Conservation (phyloP, 2,888 invertebrate genomes). For the Mesochorus sp. region DNA sequence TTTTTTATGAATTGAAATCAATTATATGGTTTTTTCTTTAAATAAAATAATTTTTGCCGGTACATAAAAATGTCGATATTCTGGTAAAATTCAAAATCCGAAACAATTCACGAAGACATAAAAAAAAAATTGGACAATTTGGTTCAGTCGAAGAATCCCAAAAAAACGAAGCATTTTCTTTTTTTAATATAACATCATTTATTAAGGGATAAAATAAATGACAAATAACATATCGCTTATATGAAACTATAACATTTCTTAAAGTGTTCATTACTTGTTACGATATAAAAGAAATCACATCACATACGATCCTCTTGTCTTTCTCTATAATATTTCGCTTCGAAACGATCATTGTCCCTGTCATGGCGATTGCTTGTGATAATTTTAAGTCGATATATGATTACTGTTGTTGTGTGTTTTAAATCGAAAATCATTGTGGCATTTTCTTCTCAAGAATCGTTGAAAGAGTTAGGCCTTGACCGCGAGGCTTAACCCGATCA, state of each 20-base stretch:
- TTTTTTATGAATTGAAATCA: too few species aligned
- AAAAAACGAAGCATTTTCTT: slow-evolving; percentile 62
- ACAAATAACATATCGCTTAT: slow-evolving; percentile 82
- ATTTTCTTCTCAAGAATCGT: slow-evolving; percentile 37
- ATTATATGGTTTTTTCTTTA: too few species aligned
- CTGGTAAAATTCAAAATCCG: not conserved
- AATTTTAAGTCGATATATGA: not conserved
- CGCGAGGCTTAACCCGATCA: slow-evolving; percentile 79
- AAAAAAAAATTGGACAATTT: slow-evolving; percentile 51
- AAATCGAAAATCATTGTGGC: not conserved
- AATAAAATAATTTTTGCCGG: too few species aligned
- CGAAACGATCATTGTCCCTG: slow-evolving; percentile 38
- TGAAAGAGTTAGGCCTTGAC: slow-evolving; percentile 78
- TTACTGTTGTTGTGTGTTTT: not conserved
- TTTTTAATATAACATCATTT: slow-evolving; percentile 82
- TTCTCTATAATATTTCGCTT: slow-evolving; percentile 14
- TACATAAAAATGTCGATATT: too few species aligned
- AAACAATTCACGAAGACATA: slow-evolving; percentile 49
- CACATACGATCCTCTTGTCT: slow-evolving; percentile 79
- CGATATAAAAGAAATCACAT: slow-evolving; percentile 82
- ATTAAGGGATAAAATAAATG: slow-evolving; percentile 82
- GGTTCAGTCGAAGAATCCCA: slow-evolving; percentile 36
- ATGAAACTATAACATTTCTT: slow-evolving; percentile 82
- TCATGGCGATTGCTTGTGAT: not conserved
- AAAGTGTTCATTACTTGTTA: slow-evolving; percentile 81